phyloP scores from a whole-genome alignment of 2,797 vertebrate genomes.

The Lates japonicus region DNA sequence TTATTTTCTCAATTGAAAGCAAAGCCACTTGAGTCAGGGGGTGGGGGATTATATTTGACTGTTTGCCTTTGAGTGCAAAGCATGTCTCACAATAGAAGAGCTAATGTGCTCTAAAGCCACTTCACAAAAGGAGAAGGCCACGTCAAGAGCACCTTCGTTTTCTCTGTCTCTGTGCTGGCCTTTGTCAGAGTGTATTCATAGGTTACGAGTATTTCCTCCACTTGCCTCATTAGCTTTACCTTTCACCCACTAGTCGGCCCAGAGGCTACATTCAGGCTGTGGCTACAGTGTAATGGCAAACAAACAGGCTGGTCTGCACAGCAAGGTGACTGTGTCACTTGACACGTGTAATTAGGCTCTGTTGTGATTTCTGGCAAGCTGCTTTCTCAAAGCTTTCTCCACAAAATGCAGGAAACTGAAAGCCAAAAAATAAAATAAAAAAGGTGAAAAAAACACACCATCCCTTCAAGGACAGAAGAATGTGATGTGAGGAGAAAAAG shows the following conservation, averaged over 20 bases:
- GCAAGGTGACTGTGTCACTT: slow-evolving; percentile 63
- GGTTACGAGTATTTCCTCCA: slow-evolving; percentile 67
- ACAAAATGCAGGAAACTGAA: slow-evolving; percentile 29
- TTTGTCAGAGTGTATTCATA: slow-evolving; percentile 66
- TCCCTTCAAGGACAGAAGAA: slow-evolving; percentile 41
- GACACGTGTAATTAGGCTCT: slow-evolving; percentile 50
- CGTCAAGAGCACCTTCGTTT: slow-evolving; percentile 71
- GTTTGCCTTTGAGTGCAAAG: neutral
- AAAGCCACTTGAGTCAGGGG: neutral
- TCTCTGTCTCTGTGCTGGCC: slow-evolving; percentile 43
- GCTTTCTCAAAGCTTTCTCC: slow-evolving; percentile 20
- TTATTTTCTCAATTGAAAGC: slow-evolving; percentile 12
- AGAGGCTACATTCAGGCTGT: slow-evolving; percentile 43
- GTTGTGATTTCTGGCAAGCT: slow-evolving; percentile 27
- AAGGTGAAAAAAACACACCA: neutral
- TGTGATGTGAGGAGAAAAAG: slow-evolving; percentile 23
- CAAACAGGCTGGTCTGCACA: slow-evolving; percentile 29
- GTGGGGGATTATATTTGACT: neutral
- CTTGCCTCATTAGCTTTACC: slow-evolving; percentile 72
- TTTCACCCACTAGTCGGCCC: slow-evolving; percentile 68
- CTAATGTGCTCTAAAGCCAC: slow-evolving; percentile 29
- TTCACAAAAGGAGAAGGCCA: slow-evolving; percentile 45
- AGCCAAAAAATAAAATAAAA: slow-evolving; percentile 6
- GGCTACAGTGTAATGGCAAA: slow-evolving; percentile 40
- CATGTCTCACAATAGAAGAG: neutral